These are phyloP conservation scores for Drosophila lacteicornis DNA, from an alignment of 1,140 invertebrate genomes.

Conservation along the genomic window DNA sequence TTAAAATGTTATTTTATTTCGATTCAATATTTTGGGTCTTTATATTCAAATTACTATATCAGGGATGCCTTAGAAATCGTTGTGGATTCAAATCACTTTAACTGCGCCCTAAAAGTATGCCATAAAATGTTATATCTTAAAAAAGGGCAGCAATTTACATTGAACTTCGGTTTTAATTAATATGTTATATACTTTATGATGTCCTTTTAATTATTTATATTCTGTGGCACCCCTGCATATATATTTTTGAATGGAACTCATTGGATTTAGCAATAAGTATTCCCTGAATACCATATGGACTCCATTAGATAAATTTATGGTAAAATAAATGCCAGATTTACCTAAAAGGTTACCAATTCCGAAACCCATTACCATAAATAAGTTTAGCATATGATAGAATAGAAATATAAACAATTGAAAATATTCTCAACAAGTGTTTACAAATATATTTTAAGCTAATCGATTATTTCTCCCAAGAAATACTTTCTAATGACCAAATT, in stretches of 20 bases:
- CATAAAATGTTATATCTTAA: no score
- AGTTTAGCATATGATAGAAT: background rate
- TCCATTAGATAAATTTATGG: slow-evolving; percentile 3
- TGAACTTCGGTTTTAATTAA: background rate
- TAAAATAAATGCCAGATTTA: slow-evolving; percentile 3
- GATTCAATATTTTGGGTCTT: no score
- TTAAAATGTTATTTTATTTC: no score
- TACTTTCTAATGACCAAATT: no score
- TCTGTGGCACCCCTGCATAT: background rate
- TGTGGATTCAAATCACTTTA: no score
- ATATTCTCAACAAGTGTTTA: background rate
- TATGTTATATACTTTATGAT: background rate
- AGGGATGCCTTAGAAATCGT: no score
- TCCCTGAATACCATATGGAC: background rate
- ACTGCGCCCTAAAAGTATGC: no score
- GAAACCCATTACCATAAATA: background rate
- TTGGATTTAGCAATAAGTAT: background rate
- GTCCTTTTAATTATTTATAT: background rate
- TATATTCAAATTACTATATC: no score
- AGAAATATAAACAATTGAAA: background rate
- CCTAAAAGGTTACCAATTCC: background rate
- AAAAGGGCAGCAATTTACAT: no score
- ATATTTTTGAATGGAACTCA: background rate
- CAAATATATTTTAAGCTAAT: background rate
- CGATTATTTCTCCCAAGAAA: background rate